Conservation (phyloP, 2,797 vertebrate species). For the Chelidonichthys spinosus region DNA sequence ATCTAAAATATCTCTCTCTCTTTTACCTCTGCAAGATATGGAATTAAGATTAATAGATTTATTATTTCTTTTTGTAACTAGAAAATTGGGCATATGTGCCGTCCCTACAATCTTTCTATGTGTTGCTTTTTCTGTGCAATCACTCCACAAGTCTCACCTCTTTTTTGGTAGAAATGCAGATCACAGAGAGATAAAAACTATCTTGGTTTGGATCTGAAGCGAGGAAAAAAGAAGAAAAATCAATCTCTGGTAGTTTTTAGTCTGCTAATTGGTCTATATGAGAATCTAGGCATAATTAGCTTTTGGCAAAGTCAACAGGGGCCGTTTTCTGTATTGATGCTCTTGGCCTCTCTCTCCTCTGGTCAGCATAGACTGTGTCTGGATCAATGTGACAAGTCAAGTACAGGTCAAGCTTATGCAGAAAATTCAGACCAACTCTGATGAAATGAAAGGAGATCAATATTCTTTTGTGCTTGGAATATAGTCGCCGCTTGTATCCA, state of each 20-base stretch:
- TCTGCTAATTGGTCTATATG: constrained; percentile 45
- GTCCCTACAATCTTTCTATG: neutral
- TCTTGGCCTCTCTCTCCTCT: constrained; percentile 38
- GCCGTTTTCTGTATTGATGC: constrained; percentile 48
- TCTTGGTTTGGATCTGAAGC: constrained; percentile 4
- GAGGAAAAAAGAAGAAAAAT: constrained; percentile 26
- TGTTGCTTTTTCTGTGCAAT: neutral
- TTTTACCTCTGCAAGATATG: neutral
- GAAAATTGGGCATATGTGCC: neutral
- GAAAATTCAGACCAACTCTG: constrained; percentile 40
- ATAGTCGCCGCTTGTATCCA: constrained; percentile 55
- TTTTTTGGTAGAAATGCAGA: constrained; percentile 11
- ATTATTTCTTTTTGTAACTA: neutral
- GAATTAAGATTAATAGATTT: neutral
- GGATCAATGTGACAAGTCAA: constrained; percentile 69
- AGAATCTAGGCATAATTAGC: constrained; percentile 57
- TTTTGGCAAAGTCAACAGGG: constrained; percentile 44
- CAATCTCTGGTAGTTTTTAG: constrained; percentile 34
- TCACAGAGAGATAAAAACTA: constrained; percentile 7
- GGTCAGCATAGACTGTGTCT: constrained; percentile 35
- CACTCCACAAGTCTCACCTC: neutral
- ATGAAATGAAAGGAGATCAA: constrained; percentile 60
- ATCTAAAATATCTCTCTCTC: neutral
- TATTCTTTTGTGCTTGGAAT: constrained; percentile 35
- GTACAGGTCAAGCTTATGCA: constrained; percentile 57